Evolutionary conservation across 2,797 vertebrate species (phyloP).

Genomic region (Hoplostethus mediterraneus): DNA sequence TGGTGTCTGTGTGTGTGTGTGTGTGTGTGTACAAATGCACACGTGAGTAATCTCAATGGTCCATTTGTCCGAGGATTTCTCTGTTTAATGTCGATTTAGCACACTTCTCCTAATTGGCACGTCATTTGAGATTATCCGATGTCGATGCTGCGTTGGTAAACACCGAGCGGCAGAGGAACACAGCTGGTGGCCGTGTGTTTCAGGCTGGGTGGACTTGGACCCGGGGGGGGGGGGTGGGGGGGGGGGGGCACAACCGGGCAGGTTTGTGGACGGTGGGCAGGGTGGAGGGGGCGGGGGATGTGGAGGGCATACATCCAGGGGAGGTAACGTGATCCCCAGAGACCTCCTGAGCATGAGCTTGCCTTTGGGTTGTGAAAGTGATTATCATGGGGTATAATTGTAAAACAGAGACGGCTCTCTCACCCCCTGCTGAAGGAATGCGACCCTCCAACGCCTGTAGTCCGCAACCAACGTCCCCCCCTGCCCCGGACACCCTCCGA

Average conservation of each 20-base stretch:
- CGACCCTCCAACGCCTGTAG: constrained; percentile 43
- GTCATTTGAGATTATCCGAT: constrained; percentile 36
- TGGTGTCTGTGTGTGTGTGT: neutral
- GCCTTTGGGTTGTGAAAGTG: constrained; percentile 80
- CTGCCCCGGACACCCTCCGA: constrained; percentile 35
- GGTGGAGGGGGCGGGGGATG: constrained; percentile 43
- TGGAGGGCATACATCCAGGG: constrained; percentile 45
- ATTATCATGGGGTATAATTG: constrained; percentile 78
- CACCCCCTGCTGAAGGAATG: constrained; percentile 76
- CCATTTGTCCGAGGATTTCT: constrained; percentile 50
- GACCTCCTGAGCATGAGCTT: constrained; percentile 66
- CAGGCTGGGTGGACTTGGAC: constrained; percentile 10
- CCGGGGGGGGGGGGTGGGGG: constrained; percentile 59
- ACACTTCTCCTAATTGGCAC: constrained; percentile 29
- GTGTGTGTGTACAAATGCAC: constrained; percentile 8
- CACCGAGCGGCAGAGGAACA: constrained; percentile 9
- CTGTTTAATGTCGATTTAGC: constrained; percentile 48
- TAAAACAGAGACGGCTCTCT: constrained; percentile 70
- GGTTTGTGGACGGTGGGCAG: constrained; percentile 63
- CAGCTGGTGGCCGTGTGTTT: constrained; percentile 6
- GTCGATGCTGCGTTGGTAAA: constrained; percentile 32
- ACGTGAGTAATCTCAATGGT: neutral
- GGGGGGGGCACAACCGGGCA: constrained; percentile 38
- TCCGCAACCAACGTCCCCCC: constrained; percentile 24
- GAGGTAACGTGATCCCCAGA: constrained; percentile 77